Percentiles rank a stretch among this genome's conserved stretches.
Conservation (phyloP, 2,888 invertebrate species). For the Drosophila niveifrons region DNA sequence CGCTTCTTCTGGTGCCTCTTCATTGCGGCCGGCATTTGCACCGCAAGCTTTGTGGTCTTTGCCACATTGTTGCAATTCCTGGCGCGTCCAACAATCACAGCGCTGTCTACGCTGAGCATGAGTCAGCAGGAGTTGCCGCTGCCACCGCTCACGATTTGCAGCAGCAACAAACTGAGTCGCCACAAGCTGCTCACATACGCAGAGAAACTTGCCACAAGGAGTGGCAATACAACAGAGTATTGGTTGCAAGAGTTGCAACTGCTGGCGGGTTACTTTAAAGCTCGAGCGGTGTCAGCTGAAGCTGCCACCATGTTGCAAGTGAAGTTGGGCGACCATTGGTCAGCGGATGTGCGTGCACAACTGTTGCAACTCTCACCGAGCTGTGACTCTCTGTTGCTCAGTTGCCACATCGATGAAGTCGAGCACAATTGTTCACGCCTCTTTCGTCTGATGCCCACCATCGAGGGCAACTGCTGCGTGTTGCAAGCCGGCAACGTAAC, state of each 20-base stretch:
- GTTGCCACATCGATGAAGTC: constrained; percentile 63
- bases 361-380: constrained; percentile 66
- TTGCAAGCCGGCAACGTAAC: constrained; percentile 24
- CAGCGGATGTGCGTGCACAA: constrained; percentile 17
- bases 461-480: constrained; percentile 74
- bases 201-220: constrained; percentile 39
- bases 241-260: constrained; percentile 62
- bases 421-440: constrained; percentile 60
- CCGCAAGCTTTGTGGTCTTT: constrained; percentile 68
- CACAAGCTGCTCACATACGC: constrained; percentile 53
- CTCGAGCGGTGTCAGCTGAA: constrained; percentile 30
- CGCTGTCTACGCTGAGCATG: constrained; percentile 39
- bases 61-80: constrained; percentile 69
- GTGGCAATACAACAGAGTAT: constrained; percentile 23
- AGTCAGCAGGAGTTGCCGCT: constrained; percentile 51
- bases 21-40: constrained; percentile 67
- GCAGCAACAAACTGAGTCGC: constrained; percentile 76
- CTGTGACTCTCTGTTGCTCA: constrained; percentile 69
- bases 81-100: constrained; percentile 70
- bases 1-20: constrained; percentile 80
- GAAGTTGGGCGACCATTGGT: constrained; percentile 13
- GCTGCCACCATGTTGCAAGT: constrained; percentile 31
- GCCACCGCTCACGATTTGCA: constrained; percentile 75
- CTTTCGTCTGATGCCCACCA: constrained; percentile 51
- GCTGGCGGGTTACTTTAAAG: constrained; percentile 68